These are phyloP conservation scores for Trogon melanurus DNA, from an alignment of 2,113 vertebrate genomes.

Conservation along the genomic window DNA sequence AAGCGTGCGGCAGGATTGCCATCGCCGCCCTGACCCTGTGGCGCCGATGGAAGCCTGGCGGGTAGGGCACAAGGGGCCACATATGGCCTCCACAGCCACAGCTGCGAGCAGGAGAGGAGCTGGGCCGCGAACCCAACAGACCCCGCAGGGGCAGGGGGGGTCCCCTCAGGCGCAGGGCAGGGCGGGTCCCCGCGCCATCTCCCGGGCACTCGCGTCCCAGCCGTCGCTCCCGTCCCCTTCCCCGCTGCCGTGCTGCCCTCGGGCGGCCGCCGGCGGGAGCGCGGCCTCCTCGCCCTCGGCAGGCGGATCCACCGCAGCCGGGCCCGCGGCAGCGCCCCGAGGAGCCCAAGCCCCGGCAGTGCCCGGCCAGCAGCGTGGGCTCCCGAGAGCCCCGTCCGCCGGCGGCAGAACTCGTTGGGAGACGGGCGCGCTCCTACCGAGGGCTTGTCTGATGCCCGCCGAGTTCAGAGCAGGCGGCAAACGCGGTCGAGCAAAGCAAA, in stretches of 20 bases:
- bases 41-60: accelerated
- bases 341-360: neutral
- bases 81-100: too few relatives aligned
- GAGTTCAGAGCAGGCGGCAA: neutral
- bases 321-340: neutral
- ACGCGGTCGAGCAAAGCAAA: too few relatives aligned
- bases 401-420: neutral
- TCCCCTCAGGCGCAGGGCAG: neutral
- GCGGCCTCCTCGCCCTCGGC: neutral
- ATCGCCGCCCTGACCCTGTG: neutral
- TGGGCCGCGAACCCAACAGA: too few relatives aligned
- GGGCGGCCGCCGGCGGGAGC: constrained; percentile 10
- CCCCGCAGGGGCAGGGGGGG: too few relatives aligned
- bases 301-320: neutral
- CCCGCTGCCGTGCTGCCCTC: constrained; percentile 28
- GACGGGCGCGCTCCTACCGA: accelerated
- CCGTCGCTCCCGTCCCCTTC: neutral
- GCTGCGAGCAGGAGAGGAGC: too few relatives aligned
- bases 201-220: too few relatives aligned
- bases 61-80: accelerated
- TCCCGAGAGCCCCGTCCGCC: accelerated
- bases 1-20: accelerated
- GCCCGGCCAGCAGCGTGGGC: neutral
- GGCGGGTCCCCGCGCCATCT: neutral
- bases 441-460: accelerated